Conservation (phyloP, 2,888 invertebrate genomes). For the Chaitophorus viminalis region DNA sequence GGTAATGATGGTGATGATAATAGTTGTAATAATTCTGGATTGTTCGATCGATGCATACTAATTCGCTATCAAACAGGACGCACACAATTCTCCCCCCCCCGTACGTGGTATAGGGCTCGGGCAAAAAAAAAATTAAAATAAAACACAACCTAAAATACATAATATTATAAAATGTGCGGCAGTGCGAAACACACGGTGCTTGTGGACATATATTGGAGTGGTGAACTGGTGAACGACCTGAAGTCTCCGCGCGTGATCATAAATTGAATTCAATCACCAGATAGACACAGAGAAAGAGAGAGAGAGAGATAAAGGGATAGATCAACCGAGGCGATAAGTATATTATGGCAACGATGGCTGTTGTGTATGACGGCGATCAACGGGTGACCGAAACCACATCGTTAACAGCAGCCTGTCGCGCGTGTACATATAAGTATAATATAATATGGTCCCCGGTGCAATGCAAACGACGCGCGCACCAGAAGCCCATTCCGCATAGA, state of each 20-base stretch:
- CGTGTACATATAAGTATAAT: too few species aligned
- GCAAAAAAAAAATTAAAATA: not conserved
- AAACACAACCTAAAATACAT: constrained; percentile 10
- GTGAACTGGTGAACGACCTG: constrained; percentile 47
- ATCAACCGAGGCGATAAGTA: constrained; percentile 40
- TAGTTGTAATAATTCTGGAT: not conserved
- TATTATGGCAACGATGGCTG: not conserved
- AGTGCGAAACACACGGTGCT: not conserved
- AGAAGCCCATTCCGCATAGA: constrained; percentile 19
- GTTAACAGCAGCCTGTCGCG: constrained; percentile 27
- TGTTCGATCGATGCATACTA: not conserved
- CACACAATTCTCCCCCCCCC: not conserved
- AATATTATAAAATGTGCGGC: not conserved
- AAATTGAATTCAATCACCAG: constrained; percentile 52
- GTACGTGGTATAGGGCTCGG: not conserved
- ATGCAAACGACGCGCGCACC: not conserved
- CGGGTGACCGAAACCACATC: constrained; percentile 36
- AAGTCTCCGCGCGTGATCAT: constrained; percentile 21
- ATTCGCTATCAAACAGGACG: not conserved
- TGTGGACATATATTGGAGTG: not conserved
- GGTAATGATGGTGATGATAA: not conserved
- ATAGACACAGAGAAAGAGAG: not conserved
- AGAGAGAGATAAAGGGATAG: not conserved
- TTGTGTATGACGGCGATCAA: constrained; percentile 2
- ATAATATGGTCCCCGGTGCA: not conserved